Base-by-base conservation (phyloP, 1,140 invertebrate genomes). In the Portunus trituberculatus region DNA sequence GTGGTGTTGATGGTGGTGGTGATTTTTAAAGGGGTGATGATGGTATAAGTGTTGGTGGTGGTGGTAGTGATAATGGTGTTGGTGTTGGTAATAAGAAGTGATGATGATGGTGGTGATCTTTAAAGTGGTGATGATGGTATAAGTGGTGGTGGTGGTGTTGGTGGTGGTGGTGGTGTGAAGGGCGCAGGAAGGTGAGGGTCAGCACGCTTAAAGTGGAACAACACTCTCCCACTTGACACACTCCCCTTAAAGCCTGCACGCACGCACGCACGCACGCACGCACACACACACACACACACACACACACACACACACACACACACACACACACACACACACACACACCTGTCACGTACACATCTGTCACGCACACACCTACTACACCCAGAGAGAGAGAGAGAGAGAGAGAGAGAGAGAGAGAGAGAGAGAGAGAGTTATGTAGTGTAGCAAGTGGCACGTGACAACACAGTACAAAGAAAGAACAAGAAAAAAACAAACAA, bases 341-440 rank as follows among this genome's bases (percentile, higher is more conserved):
- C 67, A n/a, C 25, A 76, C 67, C 0, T n/a, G n/a, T n/a, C 67
- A 76, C 67, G 6, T 25, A 76, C 67, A 8, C 67, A n/a, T n/a
- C 48, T 52, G 48, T 52, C 48, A 76, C 67, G n/a, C 67, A 76
- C 39, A 39, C 67, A 76, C 20, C 25, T n/a, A 10, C 52, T 10
- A 59, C 52, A 20, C 52, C 67, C 25, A 12, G 25, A n/a, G 67
- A 76, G 67, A 59, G 67, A 76, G 67, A 76, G 67, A 76, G 67
- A 76, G 67, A 76, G 67, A 76, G 67, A 76, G 67, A 76, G 67
- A 76, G 67, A 76, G 67, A 76, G 67, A 76, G 67, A 76, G 67
- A 76, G 67, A 76, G 67, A 76, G 67, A 76, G 67, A 76, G 67
- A 76, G 67, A 76, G 67, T 39, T 39, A 39, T 39, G 39, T 6